Evolutionary conservation across 2,113 vertebrate species (phyloP).

Genomic region (Oncorhynchus gorbuscha): DNA sequence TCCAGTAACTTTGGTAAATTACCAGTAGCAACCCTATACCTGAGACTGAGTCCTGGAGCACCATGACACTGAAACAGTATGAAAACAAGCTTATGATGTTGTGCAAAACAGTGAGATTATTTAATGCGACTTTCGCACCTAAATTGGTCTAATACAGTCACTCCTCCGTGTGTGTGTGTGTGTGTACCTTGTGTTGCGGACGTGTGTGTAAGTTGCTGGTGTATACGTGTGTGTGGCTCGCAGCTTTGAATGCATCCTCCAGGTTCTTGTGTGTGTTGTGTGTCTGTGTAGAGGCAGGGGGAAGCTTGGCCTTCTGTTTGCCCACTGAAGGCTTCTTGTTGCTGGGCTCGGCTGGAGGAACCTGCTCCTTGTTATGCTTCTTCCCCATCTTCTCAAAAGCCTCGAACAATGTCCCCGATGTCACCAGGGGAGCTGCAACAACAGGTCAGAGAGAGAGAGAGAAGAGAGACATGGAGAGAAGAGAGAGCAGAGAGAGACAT

Average conservation of each 20-base stretch:
- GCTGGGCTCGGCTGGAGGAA: slow-evolving; percentile 72
- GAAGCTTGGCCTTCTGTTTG: slow-evolving; percentile 67
- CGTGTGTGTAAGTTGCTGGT: too few species aligned
- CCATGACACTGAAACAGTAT: too few species aligned
- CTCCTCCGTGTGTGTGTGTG: background rate
- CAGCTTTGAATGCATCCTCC: slow-evolving; percentile 86
- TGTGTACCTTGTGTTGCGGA: too few species aligned
- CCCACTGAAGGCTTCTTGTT: slow-evolving; percentile 61
- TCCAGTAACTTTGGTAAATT: too few species aligned
- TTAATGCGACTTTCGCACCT: too few species aligned
- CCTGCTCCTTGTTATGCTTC: slow-evolving; percentile 92
- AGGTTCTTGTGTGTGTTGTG: slow-evolving; percentile 70
- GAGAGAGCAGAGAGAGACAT: too few species aligned
- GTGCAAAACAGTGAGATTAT: too few species aligned
- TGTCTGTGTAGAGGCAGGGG: slow-evolving; percentile 21
- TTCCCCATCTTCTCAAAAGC: slow-evolving; percentile 82
- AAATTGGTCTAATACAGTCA: too few species aligned
- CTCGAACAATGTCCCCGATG: slow-evolving; percentile 80
- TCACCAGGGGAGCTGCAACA: slow-evolving; percentile 71
- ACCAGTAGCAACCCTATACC: too few species aligned
- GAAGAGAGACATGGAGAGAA: too few species aligned
- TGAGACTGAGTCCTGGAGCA: too few species aligned
- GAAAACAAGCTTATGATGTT: too few species aligned
- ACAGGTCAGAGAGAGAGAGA: background rate
- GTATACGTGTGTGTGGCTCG: slow-evolving; percentile 75